Evolutionary conservation across 2,113 vertebrate genomes (phyloP), one percentile per base, ranked within the genome.

Genomic region (Plectropomus leopardus): DNA sequence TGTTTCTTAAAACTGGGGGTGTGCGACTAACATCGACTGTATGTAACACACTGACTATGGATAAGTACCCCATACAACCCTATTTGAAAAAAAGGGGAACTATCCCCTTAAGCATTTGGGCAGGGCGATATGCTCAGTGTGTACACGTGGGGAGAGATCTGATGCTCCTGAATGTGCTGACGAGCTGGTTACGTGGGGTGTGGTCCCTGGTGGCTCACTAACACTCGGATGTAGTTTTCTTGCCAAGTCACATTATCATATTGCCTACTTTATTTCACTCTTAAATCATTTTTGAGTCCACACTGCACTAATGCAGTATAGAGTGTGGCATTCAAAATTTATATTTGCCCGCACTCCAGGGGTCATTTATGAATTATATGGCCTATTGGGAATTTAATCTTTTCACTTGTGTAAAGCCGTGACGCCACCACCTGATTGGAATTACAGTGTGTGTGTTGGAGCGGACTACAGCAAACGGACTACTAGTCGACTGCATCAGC

Each of bases 131-230:
- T 60, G 23, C 48, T 72, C 23, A 2, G 23, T 21, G 7, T 65
- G n/a, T 44, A 13, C 23, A 60, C 55, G 32, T 55, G 34, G 60
- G 63, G 40, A 66, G 68, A 64, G 58, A 76, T 85, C 75, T 45
- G 51, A 13, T 48, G 73, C 58, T 77, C 50, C 65, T 76, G 72
- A 90, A 90, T 83, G 77, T 92, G 90, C 90, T 91, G 86, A 92
- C 82, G 83, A 66, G 78, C 70, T 77, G 64, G 77, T 84, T 82
- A 81, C 86, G 78, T 58, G 68, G 85, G 92, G 91, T 83, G 92
- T 89, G 89, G 91, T 87, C 84, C 73, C 81, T 68, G 61, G 72
- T 84, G 83, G 48, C 79, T 67, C 79, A 74, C 63, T 68, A 66
- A 76, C 54, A 16, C 70, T 86, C 70, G 68, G 76, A 86, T 85